A percentile compares a stretch with the other conserved stretches of the same genome.
Conservation (phyloP, 2,113 vertebrate genomes). For the Clupea harengus region DNA sequence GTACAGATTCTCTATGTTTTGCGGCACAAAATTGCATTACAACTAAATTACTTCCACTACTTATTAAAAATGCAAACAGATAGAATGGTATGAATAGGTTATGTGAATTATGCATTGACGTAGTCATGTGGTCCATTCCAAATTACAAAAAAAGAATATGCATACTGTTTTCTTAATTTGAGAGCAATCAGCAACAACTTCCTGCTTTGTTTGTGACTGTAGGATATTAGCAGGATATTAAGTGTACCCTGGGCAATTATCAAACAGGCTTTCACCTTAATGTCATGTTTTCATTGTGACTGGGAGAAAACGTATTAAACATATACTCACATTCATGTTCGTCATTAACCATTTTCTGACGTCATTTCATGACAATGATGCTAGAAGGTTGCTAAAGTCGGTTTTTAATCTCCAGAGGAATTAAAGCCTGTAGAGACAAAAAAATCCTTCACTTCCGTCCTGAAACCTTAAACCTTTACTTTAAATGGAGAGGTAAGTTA, state of each 20-base stretch:
- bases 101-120: not conserved
- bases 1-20: no score
- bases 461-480: not conserved
- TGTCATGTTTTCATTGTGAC: not conserved
- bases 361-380: not conserved
- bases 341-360: not conserved
- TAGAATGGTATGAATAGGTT: not conserved
- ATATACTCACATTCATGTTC: not conserved
- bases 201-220: not conserved
- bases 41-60: not conserved
- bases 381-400: not conserved
- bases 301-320: not conserved
- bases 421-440: not conserved
- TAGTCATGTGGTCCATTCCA: not conserved
- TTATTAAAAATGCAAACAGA: not conserved
- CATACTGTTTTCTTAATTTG: not conserved
- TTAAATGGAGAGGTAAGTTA: not conserved
- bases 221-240: not conserved
- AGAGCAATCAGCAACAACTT: not conserved
- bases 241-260: not conserved
- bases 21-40: not conserved
- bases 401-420: not conserved
- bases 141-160: not conserved
- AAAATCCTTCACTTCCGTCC: not conserved
- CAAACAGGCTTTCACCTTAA: not conserved